Base-by-base conservation (phyloP, 2,888 invertebrate genomes). In the Ormia ochracea region DNA sequence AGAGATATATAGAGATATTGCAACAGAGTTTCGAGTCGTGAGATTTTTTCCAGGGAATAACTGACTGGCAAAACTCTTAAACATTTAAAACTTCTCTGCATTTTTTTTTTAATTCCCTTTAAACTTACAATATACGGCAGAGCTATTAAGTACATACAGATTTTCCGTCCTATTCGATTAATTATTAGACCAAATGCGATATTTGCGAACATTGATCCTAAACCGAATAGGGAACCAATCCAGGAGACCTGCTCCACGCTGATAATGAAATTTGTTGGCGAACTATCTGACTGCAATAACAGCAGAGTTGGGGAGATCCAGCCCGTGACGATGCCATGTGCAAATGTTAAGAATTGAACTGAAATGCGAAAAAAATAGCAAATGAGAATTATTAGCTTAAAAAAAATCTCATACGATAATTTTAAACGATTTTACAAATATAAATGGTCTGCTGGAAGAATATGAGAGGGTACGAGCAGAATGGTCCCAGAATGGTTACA, bases 261-360 rank as follows among this genome's bases (percentile, higher is more conserved):
- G 0, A 87, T 81, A 0, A 58, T 12, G 70, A 88, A 87, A 7
- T 78, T 56, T 7, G 88, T 76, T 0, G 88, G 88, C 0, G 86
- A 80, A 12, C 85, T 81, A 0, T 74, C 1, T 0, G 84, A 84
- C 41, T 86, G 85, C n/a, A 89, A 83, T 69, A 86, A 84, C 2
- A 83, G 83, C 1, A 90, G 72, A 0, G 87, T 87, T 0, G 89
- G 89, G 2, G 88, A 86, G 0, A 88, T 74, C 89, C 90, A 90
- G 10, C 89, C 90, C 4, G 87, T 56, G 0, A 86, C 86, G 3
- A 87, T 81, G 14, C 90, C 89, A 85, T 89, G 89, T 1, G 86
- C 83, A 63, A 89, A 84, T 4, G 87, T 84, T 17, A 89, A 84
- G 9, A 89, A 85, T 66, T 89, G 89, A 0, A 86, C 90, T 90